phyloP scores from a whole-genome alignment of 2,113 vertebrate species.

The Xiphophorus maculatus region DNA sequence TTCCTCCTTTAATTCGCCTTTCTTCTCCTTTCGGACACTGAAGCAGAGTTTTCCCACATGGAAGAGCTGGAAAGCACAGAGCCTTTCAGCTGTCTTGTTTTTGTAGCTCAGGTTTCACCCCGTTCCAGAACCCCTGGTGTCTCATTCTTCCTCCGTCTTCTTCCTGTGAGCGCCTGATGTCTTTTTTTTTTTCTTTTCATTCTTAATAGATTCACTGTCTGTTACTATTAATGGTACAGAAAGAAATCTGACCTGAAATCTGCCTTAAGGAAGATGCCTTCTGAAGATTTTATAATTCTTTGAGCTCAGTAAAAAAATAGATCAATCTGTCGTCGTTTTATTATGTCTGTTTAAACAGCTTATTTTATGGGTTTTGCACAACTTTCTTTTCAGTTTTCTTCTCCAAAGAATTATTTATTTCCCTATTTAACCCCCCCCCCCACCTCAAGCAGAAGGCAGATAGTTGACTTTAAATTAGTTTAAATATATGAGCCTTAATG shows the following conservation, averaged over 20 bases:
- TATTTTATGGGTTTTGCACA: not conserved
- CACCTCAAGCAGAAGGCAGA: not conserved
- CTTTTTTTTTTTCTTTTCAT: constrained; percentile 64
- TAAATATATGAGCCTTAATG: constrained; percentile 9
- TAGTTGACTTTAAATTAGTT: not conserved
- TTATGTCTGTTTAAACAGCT: not conserved
- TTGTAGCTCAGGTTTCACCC: constrained; percentile 67
- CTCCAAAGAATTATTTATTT: not conserved
- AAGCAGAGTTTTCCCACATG: constrained; percentile 51
- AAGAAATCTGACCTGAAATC: constrained; percentile 39
- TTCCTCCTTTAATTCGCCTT: constrained; percentile 37
- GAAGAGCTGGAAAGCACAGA: constrained; percentile 53
- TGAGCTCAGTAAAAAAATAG: not conserved
- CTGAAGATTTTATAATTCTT: not conserved
- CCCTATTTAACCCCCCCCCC: not conserved
- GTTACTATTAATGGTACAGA: constrained; percentile 42
- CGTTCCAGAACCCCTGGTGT: constrained; percentile 49
- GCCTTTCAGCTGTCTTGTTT: constrained; percentile 54
- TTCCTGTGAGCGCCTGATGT: constrained; percentile 71
- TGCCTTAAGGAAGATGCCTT: not conserved
- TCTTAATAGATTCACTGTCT: constrained; percentile 38
- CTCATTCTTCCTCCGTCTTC: constrained; percentile 50
- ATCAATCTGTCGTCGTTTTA: not conserved
- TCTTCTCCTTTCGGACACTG: constrained; percentile 33
- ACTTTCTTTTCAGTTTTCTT: not conserved